Evolutionary conservation across 1,140 invertebrate species (phyloP), one percentile per base, ranked within the genome.

Genomic region (Araneus ventricosus): DNA sequence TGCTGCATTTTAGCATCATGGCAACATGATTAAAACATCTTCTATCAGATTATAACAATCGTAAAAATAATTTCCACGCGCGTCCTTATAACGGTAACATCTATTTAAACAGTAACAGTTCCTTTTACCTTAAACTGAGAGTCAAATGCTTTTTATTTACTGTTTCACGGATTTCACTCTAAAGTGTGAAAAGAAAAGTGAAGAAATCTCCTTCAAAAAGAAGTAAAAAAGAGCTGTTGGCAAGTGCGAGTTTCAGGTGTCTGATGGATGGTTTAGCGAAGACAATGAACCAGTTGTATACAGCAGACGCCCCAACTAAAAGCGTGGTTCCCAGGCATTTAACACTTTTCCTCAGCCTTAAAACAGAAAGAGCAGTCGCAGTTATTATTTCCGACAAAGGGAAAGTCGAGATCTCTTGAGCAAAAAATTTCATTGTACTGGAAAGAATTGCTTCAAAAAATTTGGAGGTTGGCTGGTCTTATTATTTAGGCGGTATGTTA

Each of bases 261-360:
- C 80, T 52, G 80, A 82, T 41, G 80, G 80, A 82, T 82, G 39
- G 24, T 82, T 52, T 45, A 24, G 4, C 5, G 37, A 27, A 82
- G 80, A 82, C 80, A 82, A 82, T 82, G 80, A 52, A 82, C 80
- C 70, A 75, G 14, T 75, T 75, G 70, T 75, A 17, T 34, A 24
- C 34, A 20, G 27, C 70, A 75, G 70, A 75, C 70, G 30, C 30
- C 30, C 70, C 20, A 30, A 34, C 30, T 75, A 75, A 75, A 75
- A 75, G 30, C 30, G 30, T 17, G 30, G 34, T 75, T 37, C 70
- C 20, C 17, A 34, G 70, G 30, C 70, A 34, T 75, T 75, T 75
- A 75, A 75, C 70, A 75, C 70, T 75, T 75, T 75, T 75, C 70
- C 20, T 75, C 30, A 75, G 70, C 8, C 70, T 75, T 75, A 75